Evolutionary conservation across 2,797 vertebrate genomes (phyloP).

Genomic region (Pseudotriccus pelzelni): DNA sequence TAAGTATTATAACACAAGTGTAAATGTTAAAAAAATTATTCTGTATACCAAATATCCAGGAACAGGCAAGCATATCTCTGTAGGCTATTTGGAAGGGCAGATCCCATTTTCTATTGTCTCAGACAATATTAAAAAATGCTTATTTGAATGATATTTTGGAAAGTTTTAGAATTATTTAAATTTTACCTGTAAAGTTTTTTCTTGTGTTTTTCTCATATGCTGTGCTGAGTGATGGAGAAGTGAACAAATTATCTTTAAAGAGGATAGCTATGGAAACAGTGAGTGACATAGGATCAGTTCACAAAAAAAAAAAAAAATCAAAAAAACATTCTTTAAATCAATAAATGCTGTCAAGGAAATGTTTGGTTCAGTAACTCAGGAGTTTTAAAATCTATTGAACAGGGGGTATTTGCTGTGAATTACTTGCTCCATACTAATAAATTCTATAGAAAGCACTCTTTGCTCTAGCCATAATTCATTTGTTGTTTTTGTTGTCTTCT

Average conservation of each 20-base stretch:
- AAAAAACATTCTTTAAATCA: background rate
- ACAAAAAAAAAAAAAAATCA: background rate
- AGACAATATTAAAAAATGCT: background rate
- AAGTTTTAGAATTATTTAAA: background rate
- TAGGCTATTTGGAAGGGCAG: background rate
- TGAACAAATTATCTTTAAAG: background rate
- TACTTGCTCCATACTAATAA: background rate
- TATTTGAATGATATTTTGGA: background rate
- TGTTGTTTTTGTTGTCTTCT: background rate
- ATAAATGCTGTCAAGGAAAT: background rate
- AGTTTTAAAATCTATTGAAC: background rate
- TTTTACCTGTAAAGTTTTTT: background rate
- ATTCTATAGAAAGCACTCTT: background rate
- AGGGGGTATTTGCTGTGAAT: background rate
- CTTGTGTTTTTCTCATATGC: background rate
- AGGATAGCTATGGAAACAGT: background rate
- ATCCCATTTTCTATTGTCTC: background rate
- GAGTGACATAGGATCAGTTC: background rate
- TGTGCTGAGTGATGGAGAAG: background rate
- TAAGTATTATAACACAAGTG: background rate
- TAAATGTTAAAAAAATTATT: background rate
- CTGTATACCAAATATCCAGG: background rate
- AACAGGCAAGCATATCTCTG: background rate
- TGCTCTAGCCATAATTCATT: background rate
- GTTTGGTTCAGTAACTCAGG: background rate